These are phyloP conservation scores for Lysiphlebus fabarum DNA, from an alignment of 1,140 invertebrate genomes.

Conservation along the genomic window DNA sequence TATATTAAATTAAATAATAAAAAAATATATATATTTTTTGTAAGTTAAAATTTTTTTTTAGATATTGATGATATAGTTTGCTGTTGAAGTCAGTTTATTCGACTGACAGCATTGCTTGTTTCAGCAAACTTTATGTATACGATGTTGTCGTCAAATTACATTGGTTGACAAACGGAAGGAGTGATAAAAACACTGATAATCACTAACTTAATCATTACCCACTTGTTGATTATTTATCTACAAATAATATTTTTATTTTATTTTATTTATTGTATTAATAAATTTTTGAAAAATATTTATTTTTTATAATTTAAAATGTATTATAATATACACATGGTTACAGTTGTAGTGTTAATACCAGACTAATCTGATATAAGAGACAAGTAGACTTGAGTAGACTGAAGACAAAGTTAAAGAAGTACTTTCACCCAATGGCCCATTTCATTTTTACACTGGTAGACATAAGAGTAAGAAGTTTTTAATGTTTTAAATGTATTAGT, in stretches of 20 bases:
- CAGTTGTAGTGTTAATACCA: constrained; percentile 13
- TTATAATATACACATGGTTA: constrained; percentile 7
- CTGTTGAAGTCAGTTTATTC: constrained; percentile 2
- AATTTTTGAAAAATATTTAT: no score
- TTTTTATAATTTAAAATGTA: no score
- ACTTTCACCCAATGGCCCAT: constrained; percentile 58
- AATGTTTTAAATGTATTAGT: constrained; percentile 2
- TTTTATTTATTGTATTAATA: no score
- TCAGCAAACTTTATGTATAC: constrained; percentile 1
- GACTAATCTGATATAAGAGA: constrained; percentile 44
- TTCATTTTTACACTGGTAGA: constrained; percentile 51
- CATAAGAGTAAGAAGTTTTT: background rate
- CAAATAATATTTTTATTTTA: background rate
- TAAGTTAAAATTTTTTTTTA: no score
- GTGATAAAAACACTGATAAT: constrained; percentile 7
- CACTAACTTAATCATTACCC: constrained; percentile 2
- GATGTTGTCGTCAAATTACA: background rate
- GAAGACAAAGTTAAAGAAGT: constrained; percentile 30
- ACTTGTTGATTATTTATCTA: background rate
- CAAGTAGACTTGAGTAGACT: constrained; percentile 26
- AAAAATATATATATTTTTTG: no score
- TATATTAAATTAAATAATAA: no score
- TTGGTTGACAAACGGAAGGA: background rate
- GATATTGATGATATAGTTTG: no score
- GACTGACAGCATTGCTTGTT: constrained; percentile 11